Percentiles rank a stretch among this genome's conserved stretches.
Evolutionary conservation across 2,113 vertebrate species (phyloP).

Genomic region (Cebus imitator): DNA sequence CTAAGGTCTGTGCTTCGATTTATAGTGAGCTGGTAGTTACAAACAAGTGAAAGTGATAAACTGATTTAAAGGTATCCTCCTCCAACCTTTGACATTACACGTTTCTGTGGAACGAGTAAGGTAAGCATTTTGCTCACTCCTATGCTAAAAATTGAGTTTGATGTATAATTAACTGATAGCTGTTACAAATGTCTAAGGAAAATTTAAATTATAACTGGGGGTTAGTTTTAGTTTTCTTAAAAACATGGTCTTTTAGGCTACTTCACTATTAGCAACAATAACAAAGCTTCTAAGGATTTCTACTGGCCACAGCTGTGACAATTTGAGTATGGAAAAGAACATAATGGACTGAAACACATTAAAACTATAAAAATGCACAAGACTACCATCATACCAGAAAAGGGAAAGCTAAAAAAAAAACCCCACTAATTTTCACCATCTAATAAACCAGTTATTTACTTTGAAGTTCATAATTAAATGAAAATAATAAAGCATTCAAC

Average conservation of each 20-base stretch:
- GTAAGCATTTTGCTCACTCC: neutral
- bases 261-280: slow-evolving; percentile 5
- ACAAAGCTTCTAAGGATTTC: neutral
- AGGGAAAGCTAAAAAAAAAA: neutral
- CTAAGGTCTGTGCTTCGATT: neutral
- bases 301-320: neutral
- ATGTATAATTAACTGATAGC: slow-evolving; percentile 5
- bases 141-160: neutral
- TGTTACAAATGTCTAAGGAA: neutral
- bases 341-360: neutral
- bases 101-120: neutral
- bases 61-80: neutral
- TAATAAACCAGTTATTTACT: slow-evolving; percentile 30
- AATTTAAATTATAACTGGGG: neutral
- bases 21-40: neutral
- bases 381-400: neutral
- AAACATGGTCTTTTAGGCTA: slow-evolving; percentile 10
- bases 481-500: neutral
- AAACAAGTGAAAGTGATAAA: neutral
- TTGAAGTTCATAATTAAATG: slow-evolving; percentile 1
- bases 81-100: neutral
- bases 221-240: slow-evolving; percentile 45
- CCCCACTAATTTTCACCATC: neutral
- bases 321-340: slow-evolving; percentile 4
- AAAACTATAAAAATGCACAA: neutral